Conservation (phyloP, 2,888 invertebrate genomes). For the Trimorus sp. region DNA sequence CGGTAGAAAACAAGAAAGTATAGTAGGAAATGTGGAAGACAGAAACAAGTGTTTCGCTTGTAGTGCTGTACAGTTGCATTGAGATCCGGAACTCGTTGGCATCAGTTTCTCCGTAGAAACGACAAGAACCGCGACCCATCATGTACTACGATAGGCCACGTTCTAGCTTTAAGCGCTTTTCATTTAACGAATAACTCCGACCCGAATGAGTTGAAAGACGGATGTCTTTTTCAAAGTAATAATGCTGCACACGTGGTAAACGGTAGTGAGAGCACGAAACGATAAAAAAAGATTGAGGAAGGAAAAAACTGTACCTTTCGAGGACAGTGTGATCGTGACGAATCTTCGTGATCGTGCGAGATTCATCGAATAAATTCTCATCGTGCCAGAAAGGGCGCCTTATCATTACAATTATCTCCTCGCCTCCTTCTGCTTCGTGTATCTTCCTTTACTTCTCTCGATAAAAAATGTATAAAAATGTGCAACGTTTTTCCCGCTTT, state of each 20-base stretch:
- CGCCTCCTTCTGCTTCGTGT: slow-evolving; percentile 46
- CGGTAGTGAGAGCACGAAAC: slow-evolving; percentile 63
- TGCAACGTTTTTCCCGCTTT: slow-evolving; percentile 64
- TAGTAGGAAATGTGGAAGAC: slow-evolving; percentile 31
- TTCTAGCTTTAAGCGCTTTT: slow-evolving; percentile 66
- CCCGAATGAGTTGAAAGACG: slow-evolving; percentile 56
- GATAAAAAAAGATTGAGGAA: slow-evolving; percentile 61
- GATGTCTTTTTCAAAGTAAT: slow-evolving; percentile 60
- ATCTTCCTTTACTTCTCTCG: slow-evolving; percentile 56
- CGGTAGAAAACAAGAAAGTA: slow-evolving; percentile 32
- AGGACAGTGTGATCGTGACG: slow-evolving; percentile 64
- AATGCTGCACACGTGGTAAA: slow-evolving; percentile 64
- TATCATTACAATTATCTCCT: slow-evolving; percentile 65
- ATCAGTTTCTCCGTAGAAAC: slow-evolving; percentile 75
- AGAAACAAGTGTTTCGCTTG: slow-evolving; percentile 58
- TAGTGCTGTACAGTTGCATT: slow-evolving; percentile 69
- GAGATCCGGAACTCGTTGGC: slow-evolving; percentile 79
- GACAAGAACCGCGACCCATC: slow-evolving; percentile 64
- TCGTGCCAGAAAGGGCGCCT: slow-evolving; percentile 65
- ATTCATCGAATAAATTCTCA: slow-evolving; percentile 66
- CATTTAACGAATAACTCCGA: slow-evolving; percentile 58
- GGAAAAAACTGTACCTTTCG: slow-evolving; percentile 57
- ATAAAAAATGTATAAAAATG: slow-evolving; percentile 68
- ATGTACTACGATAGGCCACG: slow-evolving; percentile 65
- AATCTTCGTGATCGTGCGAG: slow-evolving; percentile 62